These are phyloP conservation scores for Sturnus vulgaris DNA, from an alignment of 2,113 vertebrate genomes.

Conservation along the genomic window DNA sequence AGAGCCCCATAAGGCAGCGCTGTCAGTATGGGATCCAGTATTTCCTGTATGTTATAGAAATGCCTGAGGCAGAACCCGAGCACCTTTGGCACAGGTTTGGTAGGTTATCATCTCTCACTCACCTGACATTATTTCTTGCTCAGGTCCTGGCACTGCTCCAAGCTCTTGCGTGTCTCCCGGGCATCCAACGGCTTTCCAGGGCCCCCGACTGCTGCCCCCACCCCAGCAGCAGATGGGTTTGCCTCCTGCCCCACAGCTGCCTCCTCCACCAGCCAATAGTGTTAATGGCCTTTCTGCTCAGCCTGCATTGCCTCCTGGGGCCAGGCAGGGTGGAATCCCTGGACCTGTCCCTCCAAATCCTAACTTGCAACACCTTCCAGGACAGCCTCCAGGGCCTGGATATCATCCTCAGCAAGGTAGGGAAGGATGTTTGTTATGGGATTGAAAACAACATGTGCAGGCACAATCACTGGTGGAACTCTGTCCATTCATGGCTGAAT, in stretches of 20 bases:
- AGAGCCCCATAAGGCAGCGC: neutral
- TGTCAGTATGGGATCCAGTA: neutral
- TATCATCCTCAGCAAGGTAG: slow-evolving; percentile 84
- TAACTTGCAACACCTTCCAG: slow-evolving; percentile 75
- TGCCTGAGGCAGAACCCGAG: neutral
- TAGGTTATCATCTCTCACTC: neutral
- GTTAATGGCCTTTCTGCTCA: slow-evolving; percentile 68
- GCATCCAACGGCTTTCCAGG: slow-evolving; percentile 64
- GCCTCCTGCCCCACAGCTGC: slow-evolving; percentile 69
- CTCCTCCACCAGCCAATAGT: slow-evolving; percentile 66
- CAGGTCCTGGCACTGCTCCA: slow-evolving; percentile 71
- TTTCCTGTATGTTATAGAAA: neutral
- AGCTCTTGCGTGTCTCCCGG: slow-evolving; percentile 50
- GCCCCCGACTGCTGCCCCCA: slow-evolving; percentile 49
- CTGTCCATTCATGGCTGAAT: accelerated
- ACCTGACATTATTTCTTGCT: neutral
- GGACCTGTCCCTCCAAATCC: slow-evolving; percentile 66
- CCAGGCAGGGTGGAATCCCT: slow-evolving; percentile 71
- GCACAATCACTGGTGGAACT: neutral
- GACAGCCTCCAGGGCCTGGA: slow-evolving; percentile 71
- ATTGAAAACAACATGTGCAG: neutral
- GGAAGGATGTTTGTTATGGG: neutral
- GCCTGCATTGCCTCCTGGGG: slow-evolving; percentile 25
- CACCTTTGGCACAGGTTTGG: neutral
- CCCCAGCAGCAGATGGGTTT: slow-evolving; percentile 59